These are phyloP conservation scores for Euplagia quadripunctaria DNA, from an alignment of 2,888 invertebrate genomes.

Conservation along the genomic window DNA sequence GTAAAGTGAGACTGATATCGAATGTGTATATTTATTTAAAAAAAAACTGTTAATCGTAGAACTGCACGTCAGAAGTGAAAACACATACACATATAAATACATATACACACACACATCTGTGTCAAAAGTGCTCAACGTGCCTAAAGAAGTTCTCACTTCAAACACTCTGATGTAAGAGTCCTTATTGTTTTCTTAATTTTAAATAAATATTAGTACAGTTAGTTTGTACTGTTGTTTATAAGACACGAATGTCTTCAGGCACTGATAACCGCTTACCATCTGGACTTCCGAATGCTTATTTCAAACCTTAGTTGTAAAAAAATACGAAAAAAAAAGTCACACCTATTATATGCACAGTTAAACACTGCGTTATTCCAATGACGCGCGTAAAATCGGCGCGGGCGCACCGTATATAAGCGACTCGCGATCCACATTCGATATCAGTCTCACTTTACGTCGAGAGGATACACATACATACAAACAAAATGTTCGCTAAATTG, in stretches of 20 bases:
- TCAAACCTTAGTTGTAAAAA: neutral
- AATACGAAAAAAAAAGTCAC: neutral
- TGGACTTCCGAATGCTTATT: neutral
- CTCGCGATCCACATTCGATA: conserved; percentile 38
- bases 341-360: neutral
- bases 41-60: no score
- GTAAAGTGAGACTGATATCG: no score
- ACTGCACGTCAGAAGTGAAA: no score
- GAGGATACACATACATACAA: conserved; percentile 72
- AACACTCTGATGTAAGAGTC: no score
- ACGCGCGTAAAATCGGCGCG: conserved; percentile 24
- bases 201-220: no score
- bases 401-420: conserved; percentile 55
- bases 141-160: no score
- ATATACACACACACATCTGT: no score
- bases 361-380: conserved; percentile 14
- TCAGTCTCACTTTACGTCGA: conserved; percentile 82
- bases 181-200: no score
- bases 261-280: neutral
- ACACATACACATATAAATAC: no score
- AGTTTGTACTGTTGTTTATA: neutral
- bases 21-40: no score
- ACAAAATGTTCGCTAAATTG: conserved; percentile 81
- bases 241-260: neutral
- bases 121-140: no score